phyloP scores from a whole-genome alignment of 53 echinoderm and acorn worm genomes.

The Astropecten irregularis region DNA sequence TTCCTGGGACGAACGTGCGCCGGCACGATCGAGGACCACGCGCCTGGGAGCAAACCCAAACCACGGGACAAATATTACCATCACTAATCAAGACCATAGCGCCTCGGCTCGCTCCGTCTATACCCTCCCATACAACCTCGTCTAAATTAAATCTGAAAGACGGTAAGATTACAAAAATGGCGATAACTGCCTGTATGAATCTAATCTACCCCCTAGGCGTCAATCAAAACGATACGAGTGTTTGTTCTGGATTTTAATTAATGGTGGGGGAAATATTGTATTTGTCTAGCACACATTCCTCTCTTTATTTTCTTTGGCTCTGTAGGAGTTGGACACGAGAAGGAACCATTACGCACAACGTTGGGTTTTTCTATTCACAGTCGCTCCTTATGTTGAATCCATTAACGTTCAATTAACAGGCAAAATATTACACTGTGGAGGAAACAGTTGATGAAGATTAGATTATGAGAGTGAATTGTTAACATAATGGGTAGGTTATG shows the following conservation, averaged over 20 bases:
- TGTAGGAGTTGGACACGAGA: too few relatives aligned
- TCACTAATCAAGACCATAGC: slow-evolving; percentile 39
- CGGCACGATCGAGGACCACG: slow-evolving; percentile 6
- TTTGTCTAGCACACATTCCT: slow-evolving; percentile 42
- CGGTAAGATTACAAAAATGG: slow-evolving; percentile 23
- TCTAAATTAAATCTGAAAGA: slow-evolving; percentile 21
- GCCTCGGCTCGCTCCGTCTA: not conserved
- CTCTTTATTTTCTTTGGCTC: too few relatives aligned
- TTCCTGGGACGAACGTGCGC: slow-evolving; percentile 13
- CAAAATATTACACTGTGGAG: too few relatives aligned
- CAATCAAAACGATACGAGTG: slow-evolving; percentile 36
- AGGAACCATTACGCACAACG: too few relatives aligned
- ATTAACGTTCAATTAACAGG: too few relatives aligned
- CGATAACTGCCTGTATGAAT: slow-evolving; percentile 2
- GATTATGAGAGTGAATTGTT: too few relatives aligned
- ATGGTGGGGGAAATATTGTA: slow-evolving; percentile 11
- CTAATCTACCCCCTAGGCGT: slow-evolving; percentile 1
- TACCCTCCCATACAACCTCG: not conserved
- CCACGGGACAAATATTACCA: slow-evolving; percentile 23
- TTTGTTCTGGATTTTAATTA: slow-evolving; percentile 48
- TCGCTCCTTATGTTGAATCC: too few relatives aligned
- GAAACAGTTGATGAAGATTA: too few relatives aligned
- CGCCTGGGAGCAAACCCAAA: slow-evolving; percentile 9
- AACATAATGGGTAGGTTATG: too few relatives aligned
- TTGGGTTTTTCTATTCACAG: too few relatives aligned